Percentiles rank a stretch among this genome's conserved stretches.
These are phyloP conservation scores for Monopterus albus DNA, from an alignment of 2,113 vertebrate species.

Conservation along the genomic window DNA sequence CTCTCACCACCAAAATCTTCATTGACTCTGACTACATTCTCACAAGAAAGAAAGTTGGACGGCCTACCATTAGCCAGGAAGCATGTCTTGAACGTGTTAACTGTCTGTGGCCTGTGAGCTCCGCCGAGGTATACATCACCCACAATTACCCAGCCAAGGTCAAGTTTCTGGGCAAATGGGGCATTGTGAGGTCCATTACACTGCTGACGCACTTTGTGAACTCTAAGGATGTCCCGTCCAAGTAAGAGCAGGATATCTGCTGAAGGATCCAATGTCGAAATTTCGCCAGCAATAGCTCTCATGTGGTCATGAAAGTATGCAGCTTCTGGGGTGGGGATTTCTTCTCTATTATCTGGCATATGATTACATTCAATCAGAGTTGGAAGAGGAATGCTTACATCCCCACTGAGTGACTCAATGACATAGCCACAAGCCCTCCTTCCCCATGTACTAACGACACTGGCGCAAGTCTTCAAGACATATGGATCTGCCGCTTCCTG, in stretches of 20 bases:
- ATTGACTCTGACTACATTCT: too few relatives aligned
- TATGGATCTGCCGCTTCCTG: too few relatives aligned
- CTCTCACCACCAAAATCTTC: too few relatives aligned
- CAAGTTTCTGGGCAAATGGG: not conserved
- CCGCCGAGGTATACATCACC: not conserved
- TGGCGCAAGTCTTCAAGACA: too few relatives aligned
- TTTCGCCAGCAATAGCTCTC: too few relatives aligned
- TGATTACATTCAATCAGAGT: not conserved
- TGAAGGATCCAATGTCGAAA: not conserved
- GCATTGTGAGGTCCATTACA: not conserved
- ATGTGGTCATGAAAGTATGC: not conserved
- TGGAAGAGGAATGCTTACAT: too few relatives aligned
- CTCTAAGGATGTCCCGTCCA: not conserved
- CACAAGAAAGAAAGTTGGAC: too few relatives aligned
- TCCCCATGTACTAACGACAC: too few relatives aligned
- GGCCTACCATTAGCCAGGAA: too few relatives aligned
- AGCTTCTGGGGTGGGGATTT: not conserved
- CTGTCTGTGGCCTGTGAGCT: slow-evolving; percentile 2
- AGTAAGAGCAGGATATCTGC: not conserved
- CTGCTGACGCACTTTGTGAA: not conserved
- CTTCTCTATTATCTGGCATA: not conserved
- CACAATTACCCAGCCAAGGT: slow-evolving; percentile 3
- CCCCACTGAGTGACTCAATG: too few relatives aligned
- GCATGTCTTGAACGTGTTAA: too few relatives aligned
- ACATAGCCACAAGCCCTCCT: too few relatives aligned